phyloP scores from a whole-genome alignment of 2,888 invertebrate species.

The Kuschelorhynchus macadamiae region DNA sequence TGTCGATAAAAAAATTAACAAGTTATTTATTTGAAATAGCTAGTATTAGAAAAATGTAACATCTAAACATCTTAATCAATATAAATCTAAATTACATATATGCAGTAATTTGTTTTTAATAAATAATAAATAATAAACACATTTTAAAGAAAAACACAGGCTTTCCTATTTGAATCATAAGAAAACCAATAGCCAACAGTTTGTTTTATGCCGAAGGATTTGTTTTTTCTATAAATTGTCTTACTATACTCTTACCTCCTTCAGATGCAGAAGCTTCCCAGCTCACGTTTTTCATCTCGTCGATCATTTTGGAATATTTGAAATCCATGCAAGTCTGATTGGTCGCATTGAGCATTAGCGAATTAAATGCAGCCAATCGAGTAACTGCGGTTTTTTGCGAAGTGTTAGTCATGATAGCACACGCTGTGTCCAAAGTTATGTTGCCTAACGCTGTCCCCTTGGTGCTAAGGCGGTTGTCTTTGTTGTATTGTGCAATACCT shows the following conservation, averaged over 20 bases:
- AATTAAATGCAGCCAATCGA: constrained; percentile 82
- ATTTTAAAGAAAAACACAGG: too few relatives aligned
- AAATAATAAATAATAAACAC: too few relatives aligned
- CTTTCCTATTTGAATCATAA: too few relatives aligned
- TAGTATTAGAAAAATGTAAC: too few relatives aligned
- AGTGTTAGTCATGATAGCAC: constrained; percentile 80
- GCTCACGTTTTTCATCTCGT: constrained; percentile 75
- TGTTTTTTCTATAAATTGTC: too few relatives aligned
- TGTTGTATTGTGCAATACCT: constrained; percentile 92
- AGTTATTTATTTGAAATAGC: too few relatives aligned
- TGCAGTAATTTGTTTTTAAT: too few relatives aligned
- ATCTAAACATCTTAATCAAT: too few relatives aligned
- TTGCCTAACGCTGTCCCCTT: constrained; percentile 74
- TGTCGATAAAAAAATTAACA: too few relatives aligned
- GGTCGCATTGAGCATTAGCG: constrained; percentile 75
- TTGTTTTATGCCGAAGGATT: too few relatives aligned
- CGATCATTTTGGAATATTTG: constrained; percentile 83
- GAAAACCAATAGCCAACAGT: too few relatives aligned
- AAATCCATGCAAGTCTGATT: constrained; percentile 87
- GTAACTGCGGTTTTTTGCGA: constrained; percentile 73
- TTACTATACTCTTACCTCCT: constrained; percentile 76
- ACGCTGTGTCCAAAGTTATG: constrained; percentile 85
- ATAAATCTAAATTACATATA: too few relatives aligned
- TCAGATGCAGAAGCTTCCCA: constrained; percentile 77
- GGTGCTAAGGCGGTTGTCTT: constrained; percentile 85